phyloP scores from a whole-genome alignment of 2,113 vertebrate genomes.

The Cheirogaleus medius region DNA sequence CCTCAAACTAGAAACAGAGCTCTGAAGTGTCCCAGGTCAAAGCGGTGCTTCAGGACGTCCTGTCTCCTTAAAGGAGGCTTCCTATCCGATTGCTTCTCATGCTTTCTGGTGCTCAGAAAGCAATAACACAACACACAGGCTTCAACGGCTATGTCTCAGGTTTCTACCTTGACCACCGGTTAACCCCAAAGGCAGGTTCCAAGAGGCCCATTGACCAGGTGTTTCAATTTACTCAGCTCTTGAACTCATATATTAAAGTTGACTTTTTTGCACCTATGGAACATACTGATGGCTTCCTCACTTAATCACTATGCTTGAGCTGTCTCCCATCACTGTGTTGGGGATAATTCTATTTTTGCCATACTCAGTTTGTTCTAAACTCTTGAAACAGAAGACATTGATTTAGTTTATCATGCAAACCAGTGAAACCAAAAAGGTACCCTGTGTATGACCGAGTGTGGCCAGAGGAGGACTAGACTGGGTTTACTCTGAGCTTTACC shows the following conservation, averaged over 20 bases:
- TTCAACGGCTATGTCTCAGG: rapidly evolving
- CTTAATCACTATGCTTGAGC: not conserved
- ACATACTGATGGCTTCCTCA: not conserved
- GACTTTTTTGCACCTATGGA: not conserved
- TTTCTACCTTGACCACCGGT: not conserved
- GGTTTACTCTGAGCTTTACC: not conserved
- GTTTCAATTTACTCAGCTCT: not conserved
- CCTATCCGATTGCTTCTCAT: not conserved
- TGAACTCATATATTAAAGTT: not conserved
- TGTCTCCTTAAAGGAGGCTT: not conserved
- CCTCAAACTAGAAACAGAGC: not conserved
- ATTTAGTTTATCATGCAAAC: not conserved
- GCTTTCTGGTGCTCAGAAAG: not conserved
- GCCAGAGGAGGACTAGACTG: not conserved
- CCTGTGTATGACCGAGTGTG: too few relatives aligned
- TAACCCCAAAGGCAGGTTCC: slow-evolving; percentile 4
- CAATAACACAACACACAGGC: not conserved
- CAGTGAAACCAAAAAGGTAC: not conserved
- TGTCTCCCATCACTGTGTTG: not conserved
- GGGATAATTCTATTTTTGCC: not conserved
- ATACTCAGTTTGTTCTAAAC: not conserved
- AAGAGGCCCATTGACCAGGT: not conserved
- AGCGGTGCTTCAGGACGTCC: not conserved
- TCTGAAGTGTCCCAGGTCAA: not conserved
- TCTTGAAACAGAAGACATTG: not conserved